phyloP scores from a whole-genome alignment of 2,113 vertebrate species.

The Melanocharis versteri region DNA sequence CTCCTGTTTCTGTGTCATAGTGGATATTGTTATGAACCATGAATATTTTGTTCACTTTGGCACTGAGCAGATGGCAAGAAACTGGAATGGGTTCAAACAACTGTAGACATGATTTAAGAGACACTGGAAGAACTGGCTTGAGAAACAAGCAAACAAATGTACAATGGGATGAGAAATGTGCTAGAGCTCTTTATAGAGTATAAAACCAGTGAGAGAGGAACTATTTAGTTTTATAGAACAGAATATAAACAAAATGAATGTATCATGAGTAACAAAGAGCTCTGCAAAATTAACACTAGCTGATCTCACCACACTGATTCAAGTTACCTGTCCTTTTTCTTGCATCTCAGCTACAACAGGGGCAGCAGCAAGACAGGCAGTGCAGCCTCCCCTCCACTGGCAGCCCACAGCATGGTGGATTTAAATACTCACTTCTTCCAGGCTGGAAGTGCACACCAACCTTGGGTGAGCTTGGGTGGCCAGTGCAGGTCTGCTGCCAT shows the following conservation, averaged over 20 bases:
- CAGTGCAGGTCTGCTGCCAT: neutral
- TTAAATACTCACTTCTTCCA: neutral
- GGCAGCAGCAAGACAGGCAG: neutral
- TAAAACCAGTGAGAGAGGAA: neutral
- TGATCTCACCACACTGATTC: neutral
- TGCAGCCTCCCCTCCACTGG: neutral
- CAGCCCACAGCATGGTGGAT: neutral
- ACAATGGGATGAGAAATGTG: neutral
- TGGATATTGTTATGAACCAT: neutral
- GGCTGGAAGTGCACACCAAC: neutral
- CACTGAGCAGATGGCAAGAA: neutral
- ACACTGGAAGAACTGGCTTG: neutral
- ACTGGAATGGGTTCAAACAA: constrained; percentile 16
- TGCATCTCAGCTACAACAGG: neutral
- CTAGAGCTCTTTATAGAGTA: neutral
- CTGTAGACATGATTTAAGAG: neutral
- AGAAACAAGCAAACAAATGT: neutral
- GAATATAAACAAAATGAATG: neutral
- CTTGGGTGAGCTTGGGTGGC: rapidly evolving
- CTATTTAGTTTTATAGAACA: neutral
- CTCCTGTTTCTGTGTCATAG: neutral
- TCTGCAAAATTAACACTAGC: neutral
- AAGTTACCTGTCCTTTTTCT: neutral
- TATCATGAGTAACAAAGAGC: neutral
- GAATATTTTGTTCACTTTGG: neutral